Conservation (phyloP, 2,888 invertebrate species). For the Agrilus cyanescens region DNA sequence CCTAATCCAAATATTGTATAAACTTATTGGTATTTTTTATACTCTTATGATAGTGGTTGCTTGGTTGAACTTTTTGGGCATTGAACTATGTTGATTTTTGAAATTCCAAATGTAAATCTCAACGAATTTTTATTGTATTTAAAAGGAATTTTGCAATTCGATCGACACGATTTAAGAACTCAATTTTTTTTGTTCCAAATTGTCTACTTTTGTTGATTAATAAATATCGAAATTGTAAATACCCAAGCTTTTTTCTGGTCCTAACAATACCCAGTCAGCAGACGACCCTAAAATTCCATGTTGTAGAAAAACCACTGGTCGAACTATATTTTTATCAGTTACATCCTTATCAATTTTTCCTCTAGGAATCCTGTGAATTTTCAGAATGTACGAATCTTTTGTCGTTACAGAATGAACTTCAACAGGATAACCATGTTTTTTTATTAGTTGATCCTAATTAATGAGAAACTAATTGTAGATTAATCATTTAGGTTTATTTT, state of each 20-base stretch:
- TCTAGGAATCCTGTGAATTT: slow-evolving; percentile 29
- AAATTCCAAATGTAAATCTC: too few species aligned
- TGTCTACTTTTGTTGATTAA: not conserved
- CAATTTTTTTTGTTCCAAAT: not conserved
- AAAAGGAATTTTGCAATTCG: too few species aligned
- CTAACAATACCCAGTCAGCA: slow-evolving; percentile 39
- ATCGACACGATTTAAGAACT: too few species aligned
- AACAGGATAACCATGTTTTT: slow-evolving; percentile 26
- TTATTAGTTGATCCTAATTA: slow-evolving; percentile 27
- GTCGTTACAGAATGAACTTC: slow-evolving; percentile 32
- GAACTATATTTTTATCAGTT: slow-evolving; percentile 28
- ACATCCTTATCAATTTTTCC: slow-evolving; percentile 21
- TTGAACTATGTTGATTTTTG: too few species aligned
- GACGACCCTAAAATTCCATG: slow-evolving; percentile 41
- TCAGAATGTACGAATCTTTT: slow-evolving; percentile 39
- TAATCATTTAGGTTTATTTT: too few species aligned
- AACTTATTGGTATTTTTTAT: too few species aligned
- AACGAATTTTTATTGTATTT: too few species aligned
- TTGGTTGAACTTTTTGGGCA: too few species aligned
- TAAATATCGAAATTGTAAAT: not conserved
- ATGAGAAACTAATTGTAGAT: slow-evolving; percentile 2
- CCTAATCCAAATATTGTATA: not conserved
- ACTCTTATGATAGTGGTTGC: too few species aligned
- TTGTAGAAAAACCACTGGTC: slow-evolving; percentile 31
- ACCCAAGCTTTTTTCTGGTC: slow-evolving; percentile 33